Conservation (phyloP, 2,888 invertebrate species). For the Agrotis exclamationis region DNA sequence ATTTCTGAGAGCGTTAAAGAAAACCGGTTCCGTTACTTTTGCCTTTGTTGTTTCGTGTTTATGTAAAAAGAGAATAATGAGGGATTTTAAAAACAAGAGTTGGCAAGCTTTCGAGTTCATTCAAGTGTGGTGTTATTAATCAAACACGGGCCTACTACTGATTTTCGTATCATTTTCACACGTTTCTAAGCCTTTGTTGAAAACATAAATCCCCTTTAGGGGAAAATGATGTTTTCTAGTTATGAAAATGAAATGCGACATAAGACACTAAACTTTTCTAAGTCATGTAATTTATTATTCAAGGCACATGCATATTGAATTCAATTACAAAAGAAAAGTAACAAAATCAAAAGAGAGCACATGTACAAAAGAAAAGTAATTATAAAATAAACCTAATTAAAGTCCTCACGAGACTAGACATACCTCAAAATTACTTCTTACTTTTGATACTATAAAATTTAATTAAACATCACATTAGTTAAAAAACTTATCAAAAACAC, state of each 20-base stretch:
- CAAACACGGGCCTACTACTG: conserved; percentile 27
- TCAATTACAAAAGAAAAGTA: background rate
- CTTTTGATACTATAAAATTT: background rate
- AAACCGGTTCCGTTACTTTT: background rate
- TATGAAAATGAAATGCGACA: background rate
- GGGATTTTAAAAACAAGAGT: conserved; percentile 27
- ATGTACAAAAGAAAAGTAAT: background rate
- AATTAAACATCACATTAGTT: background rate
- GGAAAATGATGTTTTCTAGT: background rate
- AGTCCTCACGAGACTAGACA: background rate
- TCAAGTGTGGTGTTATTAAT: conserved; percentile 61
- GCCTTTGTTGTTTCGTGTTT: conserved; percentile 8
- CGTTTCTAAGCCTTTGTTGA: background rate
- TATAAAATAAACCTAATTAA: background rate
- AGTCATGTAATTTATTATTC: too few species aligned
- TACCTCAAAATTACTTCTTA: background rate
- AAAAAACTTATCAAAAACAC: background rate
- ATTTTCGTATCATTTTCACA: conserved; percentile 16
- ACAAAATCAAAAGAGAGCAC: too few species aligned
- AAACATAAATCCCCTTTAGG: too few species aligned
- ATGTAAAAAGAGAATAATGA: conserved; percentile 26
- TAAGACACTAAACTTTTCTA: too few species aligned
- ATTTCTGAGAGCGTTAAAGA: too few species aligned
- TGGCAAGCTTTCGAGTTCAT: conserved; percentile 48
- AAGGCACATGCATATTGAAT: too few species aligned